Percentiles rank a stretch among this genome's conserved stretches.
Evolutionary conservation across 2,113 vertebrate genomes (phyloP).

Genomic region (Peucedramus taeniatus): DNA sequence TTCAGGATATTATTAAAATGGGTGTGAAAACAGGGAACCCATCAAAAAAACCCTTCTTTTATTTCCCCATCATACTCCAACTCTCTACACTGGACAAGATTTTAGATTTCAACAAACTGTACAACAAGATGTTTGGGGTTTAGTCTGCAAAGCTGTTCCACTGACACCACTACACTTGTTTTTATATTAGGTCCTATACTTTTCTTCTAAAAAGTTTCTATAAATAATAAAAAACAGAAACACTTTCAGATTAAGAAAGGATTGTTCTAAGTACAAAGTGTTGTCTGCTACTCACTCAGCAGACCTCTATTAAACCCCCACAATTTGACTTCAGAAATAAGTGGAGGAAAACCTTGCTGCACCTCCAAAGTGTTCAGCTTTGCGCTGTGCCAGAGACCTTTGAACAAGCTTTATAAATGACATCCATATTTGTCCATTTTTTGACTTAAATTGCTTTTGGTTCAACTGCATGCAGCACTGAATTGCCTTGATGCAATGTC

Average conservation of each 20-base stretch:
- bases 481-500: constrained; percentile 68
- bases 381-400: constrained; percentile 67
- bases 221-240: not conserved
- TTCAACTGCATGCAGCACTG: constrained; percentile 52
- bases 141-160: not conserved
- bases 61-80: not conserved
- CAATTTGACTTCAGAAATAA: not conserved
- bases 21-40: not conserved
- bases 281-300: not conserved
- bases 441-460: constrained; percentile 76
- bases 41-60: not conserved
- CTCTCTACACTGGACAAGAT: not conserved
- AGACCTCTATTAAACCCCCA: constrained; percentile 28
- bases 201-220: not conserved
- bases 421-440: constrained; percentile 75
- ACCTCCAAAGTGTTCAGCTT: constrained; percentile 3
- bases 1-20: not conserved
- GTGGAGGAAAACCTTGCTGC: not conserved
- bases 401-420: constrained; percentile 72
- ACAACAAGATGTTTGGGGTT: not conserved
- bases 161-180: not conserved
- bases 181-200: not conserved
- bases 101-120: not conserved
- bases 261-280: not conserved
- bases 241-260: not conserved